phyloP scores from a whole-genome alignment of 2,113 vertebrate species.

The Cochlearius cochlearius region DNA sequence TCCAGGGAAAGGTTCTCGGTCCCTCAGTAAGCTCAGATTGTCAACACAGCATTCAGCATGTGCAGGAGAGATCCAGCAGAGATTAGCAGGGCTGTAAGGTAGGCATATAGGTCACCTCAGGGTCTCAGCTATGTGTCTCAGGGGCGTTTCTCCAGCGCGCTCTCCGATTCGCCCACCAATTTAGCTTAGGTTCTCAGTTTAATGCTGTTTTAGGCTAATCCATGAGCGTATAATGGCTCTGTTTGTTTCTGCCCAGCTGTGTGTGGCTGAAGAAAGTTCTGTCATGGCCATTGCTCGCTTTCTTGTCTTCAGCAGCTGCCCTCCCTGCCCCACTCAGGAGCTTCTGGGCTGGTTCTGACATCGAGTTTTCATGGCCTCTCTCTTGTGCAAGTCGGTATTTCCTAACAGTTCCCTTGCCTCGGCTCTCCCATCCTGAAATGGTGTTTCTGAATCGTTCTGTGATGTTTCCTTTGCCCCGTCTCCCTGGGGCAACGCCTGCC shows the following conservation, averaged over 20 bases:
- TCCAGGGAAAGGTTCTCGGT: neutral
- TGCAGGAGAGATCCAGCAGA: neutral
- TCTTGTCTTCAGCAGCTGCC: neutral
- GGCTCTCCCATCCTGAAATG: neutral
- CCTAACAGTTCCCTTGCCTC: neutral
- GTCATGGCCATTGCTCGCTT: neutral
- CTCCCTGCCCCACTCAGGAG: neutral
- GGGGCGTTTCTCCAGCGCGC: neutral
- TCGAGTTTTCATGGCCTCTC: neutral
- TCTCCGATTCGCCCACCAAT: neutral
- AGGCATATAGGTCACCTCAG: neutral
- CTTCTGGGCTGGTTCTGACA: neutral
- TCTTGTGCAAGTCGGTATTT: fast-evolving
- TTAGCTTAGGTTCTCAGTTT: neutral
- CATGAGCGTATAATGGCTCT: neutral
- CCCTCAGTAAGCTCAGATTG: neutral
- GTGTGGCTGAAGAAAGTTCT: neutral
- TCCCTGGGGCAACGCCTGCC: neutral
- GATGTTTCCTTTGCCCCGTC: neutral
- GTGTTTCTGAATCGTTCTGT: neutral
- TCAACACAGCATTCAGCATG: neutral
- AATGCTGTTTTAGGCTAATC: neutral
- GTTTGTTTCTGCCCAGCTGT: neutral
- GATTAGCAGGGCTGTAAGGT: neutral
- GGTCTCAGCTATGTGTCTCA: neutral